Base-by-base conservation (phyloP, 2,797 vertebrate genomes). In the Rousettus madagascariensis region DNA sequence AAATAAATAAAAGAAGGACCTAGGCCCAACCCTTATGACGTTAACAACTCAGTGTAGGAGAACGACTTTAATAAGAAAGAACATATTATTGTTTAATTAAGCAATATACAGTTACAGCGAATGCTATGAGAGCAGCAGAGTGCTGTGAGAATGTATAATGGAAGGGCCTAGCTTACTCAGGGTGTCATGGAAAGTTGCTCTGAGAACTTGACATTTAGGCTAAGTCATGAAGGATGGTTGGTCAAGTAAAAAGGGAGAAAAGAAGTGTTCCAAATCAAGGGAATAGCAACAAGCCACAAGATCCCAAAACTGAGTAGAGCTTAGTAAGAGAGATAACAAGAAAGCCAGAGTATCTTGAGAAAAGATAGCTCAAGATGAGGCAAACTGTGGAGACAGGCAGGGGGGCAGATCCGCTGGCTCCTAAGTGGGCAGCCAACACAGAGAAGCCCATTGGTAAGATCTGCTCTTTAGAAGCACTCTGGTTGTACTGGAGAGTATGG, bases 341-440 rank as follows among this genome's bases (percentile, higher is more conserved):
- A 87, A 66, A 92, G 1, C 15, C 15, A 59, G 41, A 33, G 69
- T 17, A 53, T 2, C 36, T 33, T 53, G 28, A 74, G 20, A 22
- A 82, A 95, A 96, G n/a, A 86, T 63, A 66, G 2, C 28, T 69
- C 55, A 55, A 36, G 63, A 68, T 36, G 19, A 63, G 8, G 38
- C 8, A 33, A 51, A 79, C 41, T 24, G 20, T 17, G 49, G 33
- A 90, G 7, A 33, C 0, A 51, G 41, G 3, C 5, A 55, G 19
- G 8, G 19, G 19, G 12, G 49, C 53, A 69, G 57, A 55, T 43
- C 75, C 24, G 13, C 36, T 12, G 43, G 55, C 28, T 6, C 38
- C 15, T 6, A 9, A 36, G 20, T 12, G 24, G 65, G 59, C 9
- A 43, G 24, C 0, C 46, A 53, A 30, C 1, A 41, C 57, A 33